Evolutionary conservation across 1,140 invertebrate species (phyloP), one percentile per base, ranked within the genome.

Genomic region (Lamellibrachia luymesi): DNA sequence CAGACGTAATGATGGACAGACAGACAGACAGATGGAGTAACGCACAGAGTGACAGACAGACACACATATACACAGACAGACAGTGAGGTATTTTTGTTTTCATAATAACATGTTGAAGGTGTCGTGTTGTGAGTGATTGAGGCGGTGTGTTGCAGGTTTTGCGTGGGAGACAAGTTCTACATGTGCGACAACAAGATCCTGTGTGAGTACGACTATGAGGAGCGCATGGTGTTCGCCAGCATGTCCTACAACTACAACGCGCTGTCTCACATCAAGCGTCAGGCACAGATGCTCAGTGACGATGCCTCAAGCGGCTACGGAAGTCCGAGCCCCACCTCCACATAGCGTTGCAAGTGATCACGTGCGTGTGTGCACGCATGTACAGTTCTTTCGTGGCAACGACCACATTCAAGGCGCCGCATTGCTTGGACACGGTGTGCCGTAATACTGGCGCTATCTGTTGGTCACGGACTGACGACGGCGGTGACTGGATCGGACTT

Each of bases 161-260:
- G 98, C 96, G 98, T 99, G 6, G 98, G 98, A 4, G 98, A 99
- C 95, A 97, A 98, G 95, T 99, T 98, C 96, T 99, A 98, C 96
- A 96, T 99, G 94, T 98, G 98, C 96, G 98, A 99, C 96, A 99
- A 98, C 97, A 98, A 98, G 96, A 98, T 99, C 94, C 97, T 99
- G 2, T 99, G 98, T 96, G 98, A 99, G 96, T 98, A 98, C 96
- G 98, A 99, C 96, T 99, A 99, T 96, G 98, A 99, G 96, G 98
- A 99, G 96, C 96, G 98, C 94, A 97, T 98, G 96, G 97, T 98
- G 93, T 98, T 98, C 95, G 98, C 98, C 50, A 98, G 97, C 94
- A 98, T 99, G 98, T 98, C 98, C 52, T 98, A 98, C 96, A 98
- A 98, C 95, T 98, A 98, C 91, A 98, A 98, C 90, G 97, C 98